These are phyloP conservation scores for Picathartes gymnocephalus DNA, from an alignment of 2,113 vertebrate species.

Conservation along the genomic window DNA sequence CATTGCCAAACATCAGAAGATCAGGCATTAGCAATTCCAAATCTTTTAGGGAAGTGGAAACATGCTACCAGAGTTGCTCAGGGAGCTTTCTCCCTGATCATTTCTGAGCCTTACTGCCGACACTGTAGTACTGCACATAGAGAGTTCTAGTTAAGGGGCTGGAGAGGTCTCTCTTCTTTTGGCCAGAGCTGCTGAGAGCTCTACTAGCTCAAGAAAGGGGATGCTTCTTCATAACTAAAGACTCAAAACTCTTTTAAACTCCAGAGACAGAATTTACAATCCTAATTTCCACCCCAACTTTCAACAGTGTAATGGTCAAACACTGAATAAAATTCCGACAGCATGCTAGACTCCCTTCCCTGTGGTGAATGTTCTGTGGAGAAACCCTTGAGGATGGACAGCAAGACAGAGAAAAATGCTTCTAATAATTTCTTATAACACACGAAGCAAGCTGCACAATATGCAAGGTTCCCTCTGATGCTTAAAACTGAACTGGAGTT, in stretches of 20 bases:
- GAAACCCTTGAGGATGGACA: not conserved
- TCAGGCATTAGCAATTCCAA: not conserved
- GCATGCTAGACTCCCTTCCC: not conserved
- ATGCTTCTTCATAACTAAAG: not conserved
- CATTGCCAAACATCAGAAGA: not conserved
- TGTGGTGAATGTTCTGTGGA: not conserved
- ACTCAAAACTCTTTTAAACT: not conserved
- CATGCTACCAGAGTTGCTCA: not conserved
- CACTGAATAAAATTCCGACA: not conserved
- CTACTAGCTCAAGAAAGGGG: not conserved
- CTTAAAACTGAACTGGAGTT: not conserved
- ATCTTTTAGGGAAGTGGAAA: not conserved
- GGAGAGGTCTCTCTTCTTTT: not conserved
- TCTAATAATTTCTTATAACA: not conserved
- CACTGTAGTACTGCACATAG: rapidly evolving
- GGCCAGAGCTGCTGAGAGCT: not conserved
- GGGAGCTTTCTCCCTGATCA: not conserved
- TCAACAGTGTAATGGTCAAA: not conserved
- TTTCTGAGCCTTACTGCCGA: not conserved
- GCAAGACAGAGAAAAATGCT: not conserved
- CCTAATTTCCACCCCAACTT: not conserved
- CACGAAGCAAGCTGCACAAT: not conserved
- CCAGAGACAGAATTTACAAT: not conserved
- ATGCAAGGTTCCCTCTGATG: not conserved
- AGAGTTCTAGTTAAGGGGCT: not conserved